Percentiles rank a stretch among this genome's conserved stretches.
These are phyloP conservation scores for Tetraneura akinire DNA, from an alignment of 1,140 invertebrate genomes.

Conservation along the genomic window DNA sequence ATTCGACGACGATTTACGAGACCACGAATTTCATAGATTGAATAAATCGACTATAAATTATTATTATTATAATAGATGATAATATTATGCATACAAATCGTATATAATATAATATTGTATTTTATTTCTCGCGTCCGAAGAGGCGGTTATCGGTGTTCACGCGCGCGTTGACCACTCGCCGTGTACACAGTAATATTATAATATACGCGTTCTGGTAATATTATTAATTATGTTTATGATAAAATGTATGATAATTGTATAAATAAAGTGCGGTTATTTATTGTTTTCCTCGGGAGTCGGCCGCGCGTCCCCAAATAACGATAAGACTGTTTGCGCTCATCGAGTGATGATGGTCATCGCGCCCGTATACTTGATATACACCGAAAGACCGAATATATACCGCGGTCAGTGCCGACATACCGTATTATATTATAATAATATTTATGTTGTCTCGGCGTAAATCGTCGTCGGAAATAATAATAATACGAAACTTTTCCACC, in stretches of 20 bases:
- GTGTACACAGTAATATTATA: neutral
- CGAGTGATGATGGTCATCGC: no score
- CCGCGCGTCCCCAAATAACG: neutral
- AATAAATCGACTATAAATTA: no score
- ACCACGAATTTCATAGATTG: no score
- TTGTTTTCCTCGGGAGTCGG: neutral
- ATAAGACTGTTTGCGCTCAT: slow-evolving; percentile 38
- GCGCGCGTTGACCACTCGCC: neutral
- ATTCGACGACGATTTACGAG: no score
- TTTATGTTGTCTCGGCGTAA: neutral
- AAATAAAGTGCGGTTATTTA: no score
- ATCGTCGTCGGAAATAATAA: neutral
- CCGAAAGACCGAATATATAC: no score
- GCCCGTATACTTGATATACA: neutral
- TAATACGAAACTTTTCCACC: neutral
- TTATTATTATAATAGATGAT: no score
- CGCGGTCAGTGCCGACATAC: slow-evolving; percentile 2
- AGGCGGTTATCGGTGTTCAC: neutral
- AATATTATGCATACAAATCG: neutral
- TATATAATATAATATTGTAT: neutral
- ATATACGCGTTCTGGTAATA: neutral
- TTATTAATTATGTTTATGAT: neutral
- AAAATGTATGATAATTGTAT: no score
- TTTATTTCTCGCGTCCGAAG: neutral
- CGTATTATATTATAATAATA: slow-evolving; percentile 5